Percentiles rank a stretch among this genome's conserved stretches.
These are phyloP conservation scores for Nerophis ophidion DNA, from an alignment of 2,113 vertebrate species.

Conservation along the genomic window DNA sequence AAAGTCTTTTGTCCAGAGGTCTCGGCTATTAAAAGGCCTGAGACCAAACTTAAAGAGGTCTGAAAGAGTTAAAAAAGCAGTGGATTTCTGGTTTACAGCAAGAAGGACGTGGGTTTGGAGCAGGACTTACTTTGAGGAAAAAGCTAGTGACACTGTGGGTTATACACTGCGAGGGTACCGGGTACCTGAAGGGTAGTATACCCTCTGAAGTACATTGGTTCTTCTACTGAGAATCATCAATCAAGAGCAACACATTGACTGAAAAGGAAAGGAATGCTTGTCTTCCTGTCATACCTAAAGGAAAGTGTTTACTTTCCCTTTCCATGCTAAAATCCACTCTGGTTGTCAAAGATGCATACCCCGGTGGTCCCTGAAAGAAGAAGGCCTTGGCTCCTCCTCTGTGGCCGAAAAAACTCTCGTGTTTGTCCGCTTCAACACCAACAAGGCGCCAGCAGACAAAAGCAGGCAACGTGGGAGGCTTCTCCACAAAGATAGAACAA, in stretches of 20 bases:
- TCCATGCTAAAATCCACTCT: constrained; percentile 9
- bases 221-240: no score
- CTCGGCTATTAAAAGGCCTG: constrained; percentile 66
- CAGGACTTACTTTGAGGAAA: no score
- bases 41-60: constrained; percentile 61
- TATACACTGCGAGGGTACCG: no score
- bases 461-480: constrained; percentile 62
- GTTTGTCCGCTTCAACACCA: constrained; percentile 1
- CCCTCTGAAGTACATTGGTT: no score
- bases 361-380: constrained; percentile 28
- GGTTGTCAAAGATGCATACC: constrained; percentile 20
- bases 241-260: no score
- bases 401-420: constrained; percentile 4
- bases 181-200: no score
- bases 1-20: constrained; percentile 66
- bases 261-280: no score
- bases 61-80: constrained; percentile 35
- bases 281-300: no score
- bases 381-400: constrained; percentile 37
- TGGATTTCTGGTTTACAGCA: constrained; percentile 36
- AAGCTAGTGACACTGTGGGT: no score
- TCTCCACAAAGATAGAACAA: constrained; percentile 53
- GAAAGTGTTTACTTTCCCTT: neutral
- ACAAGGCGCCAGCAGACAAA: constrained; percentile 42
- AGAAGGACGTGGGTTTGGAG: no score